Conservation (phyloP, 2,888 invertebrate species). For the Chaetogeoica ovagalla region DNA sequence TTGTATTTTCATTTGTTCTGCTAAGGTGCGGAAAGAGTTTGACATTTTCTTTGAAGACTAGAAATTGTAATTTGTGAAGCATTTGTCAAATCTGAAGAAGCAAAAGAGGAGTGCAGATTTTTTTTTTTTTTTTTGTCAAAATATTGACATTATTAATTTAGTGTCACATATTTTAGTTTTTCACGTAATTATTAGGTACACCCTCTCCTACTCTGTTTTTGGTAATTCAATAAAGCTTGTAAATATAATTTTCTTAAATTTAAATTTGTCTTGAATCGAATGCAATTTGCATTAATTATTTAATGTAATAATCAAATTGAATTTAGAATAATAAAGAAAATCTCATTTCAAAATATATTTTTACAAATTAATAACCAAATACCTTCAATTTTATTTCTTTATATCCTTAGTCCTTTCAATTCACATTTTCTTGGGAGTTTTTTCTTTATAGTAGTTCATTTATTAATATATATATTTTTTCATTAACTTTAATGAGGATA, state of each 20-base stretch:
- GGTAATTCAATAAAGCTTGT: conserved; percentile 32
- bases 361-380: not conserved
- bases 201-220: conserved; percentile 29
- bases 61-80: conserved; percentile 44
- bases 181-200: conserved; percentile 27
- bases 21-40: conserved; percentile 46
- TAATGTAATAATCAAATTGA: conserved; percentile 34
- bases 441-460: not conserved
- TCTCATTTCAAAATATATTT: conserved; percentile 14
- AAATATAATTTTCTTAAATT: conserved; percentile 27
- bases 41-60: conserved; percentile 53
- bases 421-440: not conserved
- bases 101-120: conserved; percentile 22
- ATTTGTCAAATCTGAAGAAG: conserved; percentile 42
- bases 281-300: conserved; percentile 17
- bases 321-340: conserved; percentile 31
- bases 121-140: conserved; percentile 21
- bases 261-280: conserved; percentile 24
- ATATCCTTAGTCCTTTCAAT: not conserved
- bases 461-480: not conserved
- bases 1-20: conserved; percentile 52
- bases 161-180: conserved; percentile 36
- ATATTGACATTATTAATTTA: conserved; percentile 37
- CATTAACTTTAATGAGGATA: not conserved
- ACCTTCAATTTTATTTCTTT: not conserved